Percentiles rank a stretch among this genome's conserved stretches.
Conservation (phyloP, 2,113 vertebrate species). For the Accipiter virgatus region DNA sequence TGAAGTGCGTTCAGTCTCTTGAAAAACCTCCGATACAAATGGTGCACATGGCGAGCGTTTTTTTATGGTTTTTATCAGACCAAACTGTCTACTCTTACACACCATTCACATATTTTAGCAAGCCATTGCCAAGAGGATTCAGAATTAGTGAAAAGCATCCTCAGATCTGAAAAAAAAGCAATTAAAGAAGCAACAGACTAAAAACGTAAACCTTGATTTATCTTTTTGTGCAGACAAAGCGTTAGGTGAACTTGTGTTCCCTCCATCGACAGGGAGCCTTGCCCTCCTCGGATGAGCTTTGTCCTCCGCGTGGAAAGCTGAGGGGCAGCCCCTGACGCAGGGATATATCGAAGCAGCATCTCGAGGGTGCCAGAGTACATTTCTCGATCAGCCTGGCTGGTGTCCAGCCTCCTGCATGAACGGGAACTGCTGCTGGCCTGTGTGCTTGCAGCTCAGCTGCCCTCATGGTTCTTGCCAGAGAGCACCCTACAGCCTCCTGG, state of each 20-base stretch:
- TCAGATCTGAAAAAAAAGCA: conserved; percentile 1
- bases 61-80: not conserved
- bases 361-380: not conserved
- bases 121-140: not conserved
- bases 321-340: no score
- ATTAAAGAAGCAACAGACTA: not conserved
- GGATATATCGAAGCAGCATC: not conserved
- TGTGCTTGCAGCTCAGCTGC: not conserved
- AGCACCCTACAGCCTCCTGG: not conserved
- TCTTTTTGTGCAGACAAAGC: not conserved
- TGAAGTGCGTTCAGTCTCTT: not conserved
- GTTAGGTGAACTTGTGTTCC: not conserved
- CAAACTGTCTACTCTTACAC: not conserved
- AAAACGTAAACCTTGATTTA: not conserved
- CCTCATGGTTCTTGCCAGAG: not conserved
- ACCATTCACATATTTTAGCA: not conserved
- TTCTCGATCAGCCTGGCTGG: not conserved
- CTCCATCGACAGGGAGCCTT: not conserved
- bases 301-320: not conserved
- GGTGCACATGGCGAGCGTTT: not conserved
- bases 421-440: not conserved
- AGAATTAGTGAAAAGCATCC: not conserved
- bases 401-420: accelerated
- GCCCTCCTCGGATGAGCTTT: not conserved
- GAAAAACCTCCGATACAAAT: not conserved